Conservation (phyloP, 2,797 vertebrate species). For the Triplophysa bombifrons region DNA sequence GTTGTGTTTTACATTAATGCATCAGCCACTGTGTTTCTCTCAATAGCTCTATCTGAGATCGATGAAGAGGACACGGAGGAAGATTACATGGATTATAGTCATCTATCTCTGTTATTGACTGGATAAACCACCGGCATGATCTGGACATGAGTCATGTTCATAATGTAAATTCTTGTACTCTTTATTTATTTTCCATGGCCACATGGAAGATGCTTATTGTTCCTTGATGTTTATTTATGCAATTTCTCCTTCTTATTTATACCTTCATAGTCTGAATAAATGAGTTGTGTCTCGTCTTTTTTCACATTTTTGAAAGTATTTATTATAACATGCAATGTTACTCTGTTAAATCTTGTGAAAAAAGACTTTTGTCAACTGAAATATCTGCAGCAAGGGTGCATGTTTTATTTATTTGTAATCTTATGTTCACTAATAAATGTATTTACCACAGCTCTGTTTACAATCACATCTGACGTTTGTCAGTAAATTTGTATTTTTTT, state of each 20-base stretch:
- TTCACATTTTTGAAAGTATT: constrained; percentile 59
- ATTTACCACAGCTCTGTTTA: constrained; percentile 46
- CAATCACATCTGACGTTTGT: constrained; percentile 47
- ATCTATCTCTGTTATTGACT: constrained; percentile 83
- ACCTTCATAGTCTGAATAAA: constrained; percentile 58
- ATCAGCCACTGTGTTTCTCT: constrained; percentile 88
- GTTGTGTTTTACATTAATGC: constrained; percentile 77
- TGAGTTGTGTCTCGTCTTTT: constrained; percentile 52
- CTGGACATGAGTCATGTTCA: constrained; percentile 64
- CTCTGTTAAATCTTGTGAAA: constrained; percentile 38
- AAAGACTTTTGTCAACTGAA: constrained; percentile 32
- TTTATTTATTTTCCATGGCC: constrained; percentile 62
- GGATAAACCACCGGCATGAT: constrained; percentile 79
- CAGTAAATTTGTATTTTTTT: constrained; percentile 37
- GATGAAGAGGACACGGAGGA: constrained; percentile 85
- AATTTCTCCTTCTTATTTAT: constrained; percentile 61
- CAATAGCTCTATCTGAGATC: constrained; percentile 85
- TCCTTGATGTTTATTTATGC: constrained; percentile 62
- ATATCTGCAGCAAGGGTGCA: constrained; percentile 36
- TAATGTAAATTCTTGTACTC: constrained; percentile 56
- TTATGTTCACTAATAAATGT: constrained; percentile 52
- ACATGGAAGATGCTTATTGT: constrained; percentile 52
- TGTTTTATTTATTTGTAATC: constrained; percentile 45
- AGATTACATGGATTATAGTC: constrained; percentile 82
- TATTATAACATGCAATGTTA: constrained; percentile 53